These are phyloP conservation scores for Phoenicopterus ruber DNA, from an alignment of 2,113 vertebrate genomes.

Conservation along the genomic window DNA sequence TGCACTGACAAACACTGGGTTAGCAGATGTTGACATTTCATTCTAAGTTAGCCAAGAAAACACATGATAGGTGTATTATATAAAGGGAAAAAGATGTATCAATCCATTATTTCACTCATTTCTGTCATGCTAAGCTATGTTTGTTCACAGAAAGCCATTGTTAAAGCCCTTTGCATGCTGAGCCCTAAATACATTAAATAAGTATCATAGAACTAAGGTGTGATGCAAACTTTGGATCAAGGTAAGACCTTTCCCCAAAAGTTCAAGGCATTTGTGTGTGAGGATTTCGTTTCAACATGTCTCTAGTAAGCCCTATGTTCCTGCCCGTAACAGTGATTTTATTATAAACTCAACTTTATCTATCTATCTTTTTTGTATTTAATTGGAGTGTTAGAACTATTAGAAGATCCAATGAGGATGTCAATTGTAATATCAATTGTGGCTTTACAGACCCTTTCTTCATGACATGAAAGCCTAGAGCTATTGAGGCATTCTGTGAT, in stretches of 20 bases:
- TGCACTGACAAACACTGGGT: not conserved
- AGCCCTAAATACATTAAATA: not conserved
- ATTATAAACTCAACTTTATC: not conserved
- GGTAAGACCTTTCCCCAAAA: not conserved
- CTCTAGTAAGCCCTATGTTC: not conserved
- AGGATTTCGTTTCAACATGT: not conserved
- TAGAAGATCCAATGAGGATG: not conserved
- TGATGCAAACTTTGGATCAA: not conserved
- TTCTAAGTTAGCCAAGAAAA: not conserved
- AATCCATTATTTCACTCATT: not conserved
- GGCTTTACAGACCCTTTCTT: not conserved
- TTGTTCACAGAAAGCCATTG: not conserved
- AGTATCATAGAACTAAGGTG: not conserved
- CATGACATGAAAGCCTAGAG: not conserved
- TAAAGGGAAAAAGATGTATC: not conserved
- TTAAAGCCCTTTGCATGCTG: not conserved
- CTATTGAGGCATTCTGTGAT: not conserved
- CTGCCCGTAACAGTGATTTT: not conserved
- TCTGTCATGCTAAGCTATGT: not conserved
- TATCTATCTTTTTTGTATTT: not conserved
- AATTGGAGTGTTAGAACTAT: not conserved
- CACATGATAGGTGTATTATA: not conserved
- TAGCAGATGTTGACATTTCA: not conserved
- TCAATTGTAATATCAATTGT: not conserved
- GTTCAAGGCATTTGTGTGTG: not conserved